Conservation (phyloP, 2,797 vertebrate species). For the Anolis apletophallus region DNA sequence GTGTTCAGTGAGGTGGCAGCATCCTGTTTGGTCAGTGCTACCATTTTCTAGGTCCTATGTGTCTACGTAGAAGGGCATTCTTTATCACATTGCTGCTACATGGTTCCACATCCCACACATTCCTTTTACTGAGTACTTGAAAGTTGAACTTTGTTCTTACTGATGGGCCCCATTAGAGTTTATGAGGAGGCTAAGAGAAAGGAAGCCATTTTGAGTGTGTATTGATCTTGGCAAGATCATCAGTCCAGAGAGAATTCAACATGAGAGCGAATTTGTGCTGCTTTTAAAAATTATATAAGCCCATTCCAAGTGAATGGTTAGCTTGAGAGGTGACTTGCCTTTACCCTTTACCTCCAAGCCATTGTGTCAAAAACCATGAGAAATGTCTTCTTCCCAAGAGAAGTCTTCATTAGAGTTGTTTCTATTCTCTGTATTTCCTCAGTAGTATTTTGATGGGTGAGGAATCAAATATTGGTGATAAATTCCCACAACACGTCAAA, state of each 20-base stretch:
- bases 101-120: neutral
- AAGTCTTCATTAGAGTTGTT: neutral
- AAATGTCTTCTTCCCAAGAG: neutral
- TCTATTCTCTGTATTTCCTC: neutral
- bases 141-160: neutral
- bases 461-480: neutral
- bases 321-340: neutral
- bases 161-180: neutral
- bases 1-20: neutral
- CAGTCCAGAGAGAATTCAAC: neutral
- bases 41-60: neutral
- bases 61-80: neutral
- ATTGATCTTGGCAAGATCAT: slow-evolving; percentile 30
- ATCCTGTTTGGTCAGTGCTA: too few relatives aligned
- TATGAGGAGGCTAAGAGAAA: neutral
- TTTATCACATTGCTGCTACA: neutral
- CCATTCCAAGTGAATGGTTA: neutral
- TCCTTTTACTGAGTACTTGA: neutral
- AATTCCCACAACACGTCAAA: neutral
- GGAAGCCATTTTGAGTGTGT: neutral
- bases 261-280: neutral
- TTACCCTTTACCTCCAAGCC: neutral
- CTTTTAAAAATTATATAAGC: neutral
- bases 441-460: neutral
- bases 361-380: neutral